These are phyloP conservation scores for Apotomis capreana DNA, from an alignment of 2,888 invertebrate species.

Conservation along the genomic window DNA sequence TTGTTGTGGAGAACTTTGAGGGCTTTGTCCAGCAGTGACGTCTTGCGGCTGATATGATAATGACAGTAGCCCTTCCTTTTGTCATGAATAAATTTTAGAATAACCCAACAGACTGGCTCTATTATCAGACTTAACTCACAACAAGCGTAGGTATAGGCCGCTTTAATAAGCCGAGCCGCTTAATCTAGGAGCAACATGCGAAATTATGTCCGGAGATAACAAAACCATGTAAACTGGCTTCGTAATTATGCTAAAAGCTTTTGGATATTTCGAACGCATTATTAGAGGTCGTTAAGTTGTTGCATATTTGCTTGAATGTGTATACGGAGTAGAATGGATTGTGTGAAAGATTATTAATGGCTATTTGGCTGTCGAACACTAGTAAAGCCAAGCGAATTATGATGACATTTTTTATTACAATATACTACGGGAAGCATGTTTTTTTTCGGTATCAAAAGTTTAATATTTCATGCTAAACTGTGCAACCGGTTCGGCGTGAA, in stretches of 20 bases:
- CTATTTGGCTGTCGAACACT: too few relatives aligned
- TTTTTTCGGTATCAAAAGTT: too few relatives aligned
- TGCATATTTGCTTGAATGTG: background rate
- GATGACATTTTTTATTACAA: too few relatives aligned
- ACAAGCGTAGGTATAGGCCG: conserved; percentile 15
- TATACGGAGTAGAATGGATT: background rate
- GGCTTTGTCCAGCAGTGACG: too few relatives aligned
- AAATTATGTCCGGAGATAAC: conserved; percentile 32
- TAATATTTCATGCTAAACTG: too few relatives aligned
- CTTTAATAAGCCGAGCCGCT: conserved; percentile 11
- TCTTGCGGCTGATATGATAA: too few relatives aligned
- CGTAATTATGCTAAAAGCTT: conserved; percentile 35
- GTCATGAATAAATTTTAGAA: background rate
- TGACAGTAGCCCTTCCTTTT: too few relatives aligned
- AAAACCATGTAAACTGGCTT: conserved; percentile 26
- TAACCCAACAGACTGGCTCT: background rate
- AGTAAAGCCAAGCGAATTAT: too few relatives aligned
- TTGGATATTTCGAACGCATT: conserved; percentile 16
- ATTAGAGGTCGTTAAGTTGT: background rate
- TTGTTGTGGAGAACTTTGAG: too few relatives aligned
- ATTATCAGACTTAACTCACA: conserved; percentile 12
- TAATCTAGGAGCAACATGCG: conserved; percentile 17
- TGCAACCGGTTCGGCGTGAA: too few relatives aligned
- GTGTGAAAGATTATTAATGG: too few relatives aligned
- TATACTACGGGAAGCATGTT: too few relatives aligned